Evolutionary conservation across 2,797 vertebrate species (phyloP).

Genomic region (Brotula barbata): DNA sequence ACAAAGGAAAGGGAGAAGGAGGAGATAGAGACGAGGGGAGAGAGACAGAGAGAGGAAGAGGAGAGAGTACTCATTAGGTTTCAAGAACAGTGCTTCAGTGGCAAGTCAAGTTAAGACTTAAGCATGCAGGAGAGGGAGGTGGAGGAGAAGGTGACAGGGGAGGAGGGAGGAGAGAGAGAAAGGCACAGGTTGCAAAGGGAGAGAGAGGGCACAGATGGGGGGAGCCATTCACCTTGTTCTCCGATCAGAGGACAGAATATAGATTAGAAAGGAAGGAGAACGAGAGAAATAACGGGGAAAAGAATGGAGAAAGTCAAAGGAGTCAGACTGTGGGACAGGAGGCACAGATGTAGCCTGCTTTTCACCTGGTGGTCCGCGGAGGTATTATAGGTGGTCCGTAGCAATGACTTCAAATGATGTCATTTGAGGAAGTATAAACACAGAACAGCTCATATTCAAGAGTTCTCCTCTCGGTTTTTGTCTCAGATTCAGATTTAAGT

Average conservation of each 20-base stretch:
- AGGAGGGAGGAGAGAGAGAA: slow-evolving; percentile 11
- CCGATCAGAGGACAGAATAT: slow-evolving; percentile 78
- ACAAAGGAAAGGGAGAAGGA: neutral
- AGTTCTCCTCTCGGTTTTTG: too few species aligned
- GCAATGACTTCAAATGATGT: too few species aligned
- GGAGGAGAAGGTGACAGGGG: slow-evolving; percentile 3
- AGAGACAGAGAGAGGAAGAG: slow-evolving; percentile 27
- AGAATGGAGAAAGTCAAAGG: slow-evolving; percentile 48
- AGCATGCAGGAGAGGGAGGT: slow-evolving; percentile 59
- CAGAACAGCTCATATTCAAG: too few species aligned
- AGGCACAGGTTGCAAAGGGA: slow-evolving; percentile 25
- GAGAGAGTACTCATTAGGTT: slow-evolving; percentile 70
- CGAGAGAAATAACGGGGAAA: slow-evolving; percentile 56
- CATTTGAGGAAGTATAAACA: too few species aligned
- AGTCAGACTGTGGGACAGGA: slow-evolving; percentile 40
- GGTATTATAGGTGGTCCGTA: too few species aligned
- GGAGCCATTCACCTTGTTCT: slow-evolving; percentile 75
- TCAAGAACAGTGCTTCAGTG: slow-evolving; percentile 68
- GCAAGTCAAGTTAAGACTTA: slow-evolving; percentile 73
- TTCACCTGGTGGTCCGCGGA: neutral
- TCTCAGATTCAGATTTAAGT: too few species aligned
- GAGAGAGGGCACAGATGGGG: slow-evolving; percentile 21
- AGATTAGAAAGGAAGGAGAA: slow-evolving; percentile 71
- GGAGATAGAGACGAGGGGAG: neutral
- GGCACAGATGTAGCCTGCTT: slow-evolving; percentile 26